A percentile compares a stretch with the other conserved stretches of the same genome.
These are phyloP conservation scores for Morus bassanus DNA, from an alignment of 2,797 vertebrate genomes.

Conservation along the genomic window DNA sequence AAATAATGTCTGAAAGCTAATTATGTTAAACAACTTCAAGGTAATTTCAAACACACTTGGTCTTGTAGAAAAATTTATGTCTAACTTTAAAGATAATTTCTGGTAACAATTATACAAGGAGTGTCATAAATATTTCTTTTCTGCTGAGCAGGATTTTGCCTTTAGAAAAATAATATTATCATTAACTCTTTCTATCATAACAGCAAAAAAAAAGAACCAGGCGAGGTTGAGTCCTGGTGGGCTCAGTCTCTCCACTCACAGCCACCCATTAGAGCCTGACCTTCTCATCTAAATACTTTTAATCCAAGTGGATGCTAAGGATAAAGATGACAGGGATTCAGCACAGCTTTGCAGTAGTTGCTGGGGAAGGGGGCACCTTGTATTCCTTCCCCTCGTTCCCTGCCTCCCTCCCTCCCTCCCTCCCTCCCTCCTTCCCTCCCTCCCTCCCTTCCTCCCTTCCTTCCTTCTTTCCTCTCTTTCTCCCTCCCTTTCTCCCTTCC, in stretches of 20 bases:
- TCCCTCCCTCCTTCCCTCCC: too few species aligned
- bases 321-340: neutral
- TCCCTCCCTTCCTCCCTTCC: too few species aligned
- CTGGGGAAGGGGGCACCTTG: neutral
- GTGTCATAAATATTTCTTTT: neutral
- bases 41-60: slow-evolving; percentile 25
- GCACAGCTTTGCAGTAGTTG: neutral
- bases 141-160: neutral
- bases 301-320: neutral
- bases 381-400: neutral
- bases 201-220: neutral
- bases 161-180: neutral
- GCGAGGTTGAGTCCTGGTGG: neutral
- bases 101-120: neutral
- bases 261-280: neutral
- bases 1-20: slow-evolving; percentile 29
- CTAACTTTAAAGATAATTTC: slow-evolving; percentile 2
- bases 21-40: slow-evolving; percentile 18
- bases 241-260: neutral
- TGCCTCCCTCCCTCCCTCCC: too few species aligned
- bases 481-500: too few species aligned
- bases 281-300: neutral
- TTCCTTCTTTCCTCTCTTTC: too few species aligned
- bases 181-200: neutral
- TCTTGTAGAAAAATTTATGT: neutral